Percentiles rank a stretch among this genome's conserved stretches.
Conservation (phyloP, 2,113 vertebrate species). For the Crotalus tigris region DNA sequence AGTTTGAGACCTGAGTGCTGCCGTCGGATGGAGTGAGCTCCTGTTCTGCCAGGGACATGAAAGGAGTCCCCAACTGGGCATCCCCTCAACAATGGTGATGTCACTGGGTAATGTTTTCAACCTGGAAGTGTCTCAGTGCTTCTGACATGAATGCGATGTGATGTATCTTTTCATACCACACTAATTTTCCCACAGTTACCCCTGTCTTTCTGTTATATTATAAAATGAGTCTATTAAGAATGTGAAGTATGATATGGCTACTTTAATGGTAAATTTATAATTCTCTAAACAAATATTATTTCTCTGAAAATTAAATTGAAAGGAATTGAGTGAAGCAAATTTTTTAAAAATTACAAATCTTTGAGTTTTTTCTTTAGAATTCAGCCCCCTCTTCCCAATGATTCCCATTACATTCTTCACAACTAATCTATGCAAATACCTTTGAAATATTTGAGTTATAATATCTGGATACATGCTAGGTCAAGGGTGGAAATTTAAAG, state of each 20-base stretch:
- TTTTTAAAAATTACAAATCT: conserved; percentile 17
- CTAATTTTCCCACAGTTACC: background rate
- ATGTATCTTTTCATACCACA: background rate
- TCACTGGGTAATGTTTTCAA: background rate
- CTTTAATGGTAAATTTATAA: background rate
- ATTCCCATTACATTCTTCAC: conserved; percentile 26
- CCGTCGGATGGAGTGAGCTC: background rate
- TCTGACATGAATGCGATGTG: background rate
- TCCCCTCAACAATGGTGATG: background rate
- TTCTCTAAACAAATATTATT: background rate
- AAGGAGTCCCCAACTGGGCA: background rate
- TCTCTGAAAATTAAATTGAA: background rate
- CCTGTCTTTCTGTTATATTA: background rate
- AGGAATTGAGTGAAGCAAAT: conserved; percentile 13
- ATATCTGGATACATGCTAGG: background rate
- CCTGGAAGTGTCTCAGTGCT: background rate
- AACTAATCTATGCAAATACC: conserved; percentile 21
- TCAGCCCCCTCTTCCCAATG: background rate
- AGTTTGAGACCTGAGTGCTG: background rate
- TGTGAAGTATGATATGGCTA: background rate
- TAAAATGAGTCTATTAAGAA: background rate
- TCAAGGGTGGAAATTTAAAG: conserved; percentile 21
- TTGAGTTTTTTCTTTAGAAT: background rate
- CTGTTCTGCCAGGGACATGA: background rate
- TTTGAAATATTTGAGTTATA: conserved; percentile 16